Evolutionary conservation across 2,888 invertebrate genomes (phyloP), one percentile per base, ranked within the genome.

Genomic region (Epirrita christyi): DNA sequence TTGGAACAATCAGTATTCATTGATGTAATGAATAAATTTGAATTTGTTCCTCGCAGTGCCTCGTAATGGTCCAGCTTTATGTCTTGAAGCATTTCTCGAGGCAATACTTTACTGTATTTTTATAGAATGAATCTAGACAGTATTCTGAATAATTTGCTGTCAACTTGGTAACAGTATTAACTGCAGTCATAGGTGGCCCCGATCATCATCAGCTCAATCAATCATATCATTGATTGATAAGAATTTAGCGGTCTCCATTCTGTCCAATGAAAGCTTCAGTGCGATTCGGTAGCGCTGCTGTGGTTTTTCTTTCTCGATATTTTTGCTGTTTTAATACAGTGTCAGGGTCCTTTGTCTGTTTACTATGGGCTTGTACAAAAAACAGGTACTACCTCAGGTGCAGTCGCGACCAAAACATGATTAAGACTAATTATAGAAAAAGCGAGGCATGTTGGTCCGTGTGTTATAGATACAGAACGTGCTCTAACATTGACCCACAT

Each of bases 401-500:
- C 48, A 65, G 63, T 62, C 60, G 56, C 66, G 68, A 76, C 71
- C 76, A 72, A 78, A 80, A 79, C 72, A 75, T 68, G 55, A 76
- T 76, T 70, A 61, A 54, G 66, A 79, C 82, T 85, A 84, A 83
- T 80, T 80, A 81, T 83, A 83, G 75, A 73, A 70, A 76, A 72
- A 76, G 67, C 78, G 72, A 78, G 80, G 80, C 72, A 80, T 80
- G 82, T 79, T 80, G 73, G 75, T 76, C 75, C 70, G 72, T 80
- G 73, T 80, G 73, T 75, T 80, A 74, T 70, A 63, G 70, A 73
- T 71, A 73, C 63, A 71, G 67, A 71, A 76, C 73, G 62, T 70
- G 71, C 66, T 72, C 71, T 84, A 70, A 81, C 90, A 91, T 86
- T 91, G 91, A 91, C 91, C 91, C 73, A 91, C 88, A 86, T 90